Evolutionary conservation across 2,113 vertebrate genomes (phyloP), one percentile per base, ranked within the genome.

Genomic region (Perognathus longimembris): DNA sequence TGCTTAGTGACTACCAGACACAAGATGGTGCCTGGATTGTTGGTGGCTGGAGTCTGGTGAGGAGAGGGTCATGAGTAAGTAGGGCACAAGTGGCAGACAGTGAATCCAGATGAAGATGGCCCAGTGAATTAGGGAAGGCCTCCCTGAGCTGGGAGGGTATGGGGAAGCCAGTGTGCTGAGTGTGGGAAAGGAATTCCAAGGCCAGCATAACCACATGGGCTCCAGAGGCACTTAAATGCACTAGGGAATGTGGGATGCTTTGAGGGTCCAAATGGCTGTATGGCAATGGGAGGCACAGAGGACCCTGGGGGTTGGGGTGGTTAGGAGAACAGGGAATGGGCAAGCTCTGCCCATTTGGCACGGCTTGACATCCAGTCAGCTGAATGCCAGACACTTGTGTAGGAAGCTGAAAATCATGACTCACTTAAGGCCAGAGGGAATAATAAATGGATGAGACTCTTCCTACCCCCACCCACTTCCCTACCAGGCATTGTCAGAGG

Each of bases 301-400:
- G 81, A 86, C 5, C 30, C 3, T 24, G 10, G 40, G 45, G 38
- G 30, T 26, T 28, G 45, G 45, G 45, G 11, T 6, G 45, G 9
- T 0, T 42, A 30, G n/a, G 75, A 15, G 0, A 81, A 8, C 36
- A 75, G 59, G 22, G 77, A 42, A 59, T 20, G 32, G 34, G 24
- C n/a, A 20, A 67, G 30, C 61, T 50, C 86, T 59, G 57, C 76
- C 24, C n/a, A n/a, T n/a, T 45, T 11, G 12, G 45, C 67, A 22
- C 74, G 64, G 67, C 21, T 1, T 0, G 2, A 15, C 30, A 6
- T 57, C 63, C 40, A 71, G 26, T 34, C 28, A 85, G 64, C 85
- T 70, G 69, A 88, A 78, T 92, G 85, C 57, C 90, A 78, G 34
- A 84, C 45, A 36, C 17, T 28, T 89, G 93, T 69, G 76, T 87